Conservation (phyloP, 2,888 invertebrate genomes). For the Xestia rhomboidea region DNA sequence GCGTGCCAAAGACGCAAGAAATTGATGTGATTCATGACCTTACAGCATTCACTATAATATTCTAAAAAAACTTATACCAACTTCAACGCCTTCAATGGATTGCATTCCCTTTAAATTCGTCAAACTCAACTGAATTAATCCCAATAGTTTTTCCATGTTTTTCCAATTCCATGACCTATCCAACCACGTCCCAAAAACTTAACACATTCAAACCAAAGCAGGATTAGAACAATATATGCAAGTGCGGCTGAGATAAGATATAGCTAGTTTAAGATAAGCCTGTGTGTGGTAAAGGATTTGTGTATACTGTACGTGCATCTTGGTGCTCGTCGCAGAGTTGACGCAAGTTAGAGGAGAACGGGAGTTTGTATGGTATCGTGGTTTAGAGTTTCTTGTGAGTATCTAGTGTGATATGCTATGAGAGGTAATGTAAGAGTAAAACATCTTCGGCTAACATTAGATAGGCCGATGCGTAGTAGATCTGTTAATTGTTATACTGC, state of each 20-base stretch:
- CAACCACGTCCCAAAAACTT: conserved; percentile 4
- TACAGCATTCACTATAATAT: no score
- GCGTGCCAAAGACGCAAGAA: neutral
- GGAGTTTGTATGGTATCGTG: conserved; percentile 3
- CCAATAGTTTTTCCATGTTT: neutral
- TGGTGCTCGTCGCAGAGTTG: conserved; percentile 37
- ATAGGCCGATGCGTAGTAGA: neutral
- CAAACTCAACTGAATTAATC: conserved; percentile 5
- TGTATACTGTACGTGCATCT: conserved; percentile 66
- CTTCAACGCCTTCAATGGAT: neutral
- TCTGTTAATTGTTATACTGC: no score
- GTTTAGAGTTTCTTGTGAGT: neutral
- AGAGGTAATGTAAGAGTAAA: neutral
- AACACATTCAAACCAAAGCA: conserved; percentile 38
- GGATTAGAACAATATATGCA: conserved; percentile 59
- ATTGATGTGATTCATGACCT: neutral
- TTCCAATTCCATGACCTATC: neutral
- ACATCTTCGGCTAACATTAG: neutral
- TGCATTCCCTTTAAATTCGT: neutral
- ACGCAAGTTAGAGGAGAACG: conserved; percentile 33
- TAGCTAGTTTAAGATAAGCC: conserved; percentile 67
- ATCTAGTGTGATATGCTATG: neutral
- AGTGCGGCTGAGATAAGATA: conserved; percentile 65
- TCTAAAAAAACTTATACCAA: neutral
- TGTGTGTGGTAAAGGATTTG: conserved; percentile 70